Conservation (phyloP, 2,888 invertebrate species). For the Alloplasta piceator region DNA sequence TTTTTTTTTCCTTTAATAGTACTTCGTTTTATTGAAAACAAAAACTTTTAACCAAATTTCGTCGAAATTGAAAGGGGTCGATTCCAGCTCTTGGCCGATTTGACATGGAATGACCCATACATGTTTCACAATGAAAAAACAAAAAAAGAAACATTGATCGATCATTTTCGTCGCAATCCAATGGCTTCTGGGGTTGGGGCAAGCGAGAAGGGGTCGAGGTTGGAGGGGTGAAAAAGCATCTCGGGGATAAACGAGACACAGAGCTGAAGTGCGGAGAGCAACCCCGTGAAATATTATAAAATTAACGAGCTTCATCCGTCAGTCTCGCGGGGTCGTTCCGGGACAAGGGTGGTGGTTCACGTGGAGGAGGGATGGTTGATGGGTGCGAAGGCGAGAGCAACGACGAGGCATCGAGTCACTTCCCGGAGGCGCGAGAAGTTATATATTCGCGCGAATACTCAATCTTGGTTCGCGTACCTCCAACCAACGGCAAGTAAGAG, state of each 20-base stretch:
- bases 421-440: slow-evolving; percentile 37
- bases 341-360: too few species aligned
- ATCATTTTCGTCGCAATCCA: slow-evolving; percentile 46
- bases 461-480: slow-evolving; percentile 72
- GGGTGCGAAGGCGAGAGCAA: slow-evolving; percentile 63
- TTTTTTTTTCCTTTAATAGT: too few species aligned
- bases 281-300: slow-evolving; percentile 75
- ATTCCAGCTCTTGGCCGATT: too few species aligned
- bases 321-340: slow-evolving; percentile 54
- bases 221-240: slow-evolving; percentile 9
- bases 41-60: too few species aligned
- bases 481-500: slow-evolving; percentile 5
- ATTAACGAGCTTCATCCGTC: slow-evolving; percentile 79
- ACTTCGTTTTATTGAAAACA: too few species aligned
- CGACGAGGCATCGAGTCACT: slow-evolving; percentile 71
- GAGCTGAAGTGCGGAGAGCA: slow-evolving; percentile 45
- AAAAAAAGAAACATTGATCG: slow-evolving; percentile 39
- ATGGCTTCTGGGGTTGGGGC: slow-evolving; percentile 9
- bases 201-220: slow-evolving; percentile 8
- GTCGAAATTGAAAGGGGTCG: too few species aligned
- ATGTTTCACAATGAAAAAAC: background rate
- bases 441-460: slow-evolving; percentile 71
- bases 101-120: too few species aligned
- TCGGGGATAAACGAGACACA: slow-evolving; percentile 41
- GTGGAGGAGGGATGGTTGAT: background rate